Evolutionary conservation across 2,797 vertebrate genomes (phyloP), one percentile per base, ranked within the genome.

Genomic region (Acanthurus tractus): DNA sequence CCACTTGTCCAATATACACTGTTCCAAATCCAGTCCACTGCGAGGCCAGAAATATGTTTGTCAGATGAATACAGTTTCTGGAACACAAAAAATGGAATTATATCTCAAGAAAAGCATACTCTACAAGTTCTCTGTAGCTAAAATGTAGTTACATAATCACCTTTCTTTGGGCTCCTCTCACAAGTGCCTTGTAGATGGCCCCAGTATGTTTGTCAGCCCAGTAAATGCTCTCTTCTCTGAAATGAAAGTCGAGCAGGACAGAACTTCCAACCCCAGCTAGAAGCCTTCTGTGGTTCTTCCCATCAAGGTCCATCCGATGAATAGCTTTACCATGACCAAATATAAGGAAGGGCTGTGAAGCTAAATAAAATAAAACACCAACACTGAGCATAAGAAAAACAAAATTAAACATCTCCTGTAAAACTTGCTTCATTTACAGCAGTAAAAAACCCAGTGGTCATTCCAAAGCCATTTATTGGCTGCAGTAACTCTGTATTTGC

Each of bases 1-100:
- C 81, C 91, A 67, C 95, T 96, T 74, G 95, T 95, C 96, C 97
- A 98, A 58, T 97, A 94, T 44, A 98, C 77, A 11, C 86, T 77
- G 77, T 95, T 95, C 85, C 94, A 93, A 88, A 97, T 91, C 97
- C 97, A 99, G 86, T 99, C 96, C 87, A 99, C 94, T 79, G 96
- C 95, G 76, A 99, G 95, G 62, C 96, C 97, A 5, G 96, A 96
- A 78, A 97, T 89, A 64, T 95, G 95, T 94, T 95, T 96, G 79
- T 95, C 95, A 80, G 94, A 87, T 40, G 94, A 94, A 65, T 94
- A 92, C 2, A 98, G 76, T 88, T 91, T 96, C 98, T 99, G 92
- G 8, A 89, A 83, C 81, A 70, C 25, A 78, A 61, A 55, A 7
- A 58, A 48, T 34, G 0, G 17, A 23, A 44, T 50, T 1, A 29